Evolutionary conservation across 1,140 invertebrate genomes (phyloP).

Genomic region (Coelopa frigida): DNA sequence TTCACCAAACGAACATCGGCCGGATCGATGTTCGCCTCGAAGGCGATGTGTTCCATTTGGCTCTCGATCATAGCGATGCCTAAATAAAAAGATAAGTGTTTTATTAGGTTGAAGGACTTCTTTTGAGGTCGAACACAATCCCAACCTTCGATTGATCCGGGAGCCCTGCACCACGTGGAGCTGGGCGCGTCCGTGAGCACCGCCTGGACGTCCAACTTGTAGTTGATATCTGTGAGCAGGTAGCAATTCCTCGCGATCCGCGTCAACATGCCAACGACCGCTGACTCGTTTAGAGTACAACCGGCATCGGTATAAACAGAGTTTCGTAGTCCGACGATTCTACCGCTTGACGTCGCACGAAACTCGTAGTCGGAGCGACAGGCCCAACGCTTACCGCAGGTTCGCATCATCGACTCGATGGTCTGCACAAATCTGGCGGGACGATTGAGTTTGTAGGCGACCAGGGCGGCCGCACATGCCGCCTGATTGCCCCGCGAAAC

Average conservation of each 20-base stretch:
- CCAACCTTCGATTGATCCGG: constrained; percentile 54
- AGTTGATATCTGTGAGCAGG: constrained; percentile 45
- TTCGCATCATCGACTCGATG: constrained; percentile 59
- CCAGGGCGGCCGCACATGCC: constrained; percentile 56
- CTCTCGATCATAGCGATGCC: constrained; percentile 58
- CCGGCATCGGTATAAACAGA: constrained; percentile 60
- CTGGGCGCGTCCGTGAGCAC: constrained; percentile 55
- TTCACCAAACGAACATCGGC: constrained; percentile 58
- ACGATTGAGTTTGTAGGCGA: constrained; percentile 51
- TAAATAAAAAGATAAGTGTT: not conserved
- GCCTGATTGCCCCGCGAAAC: constrained; percentile 50
- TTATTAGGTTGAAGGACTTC: not conserved
- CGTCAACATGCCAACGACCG: constrained; percentile 42
- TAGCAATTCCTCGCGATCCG: constrained; percentile 56
- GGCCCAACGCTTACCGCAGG: constrained; percentile 55
- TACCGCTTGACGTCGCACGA: constrained; percentile 56
- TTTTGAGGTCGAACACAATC: not conserved
- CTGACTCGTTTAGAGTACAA: constrained; percentile 50
- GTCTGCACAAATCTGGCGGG: constrained; percentile 59
- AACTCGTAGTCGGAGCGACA: constrained; percentile 49
- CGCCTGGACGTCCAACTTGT: constrained; percentile 47
- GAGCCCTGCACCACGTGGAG: constrained; percentile 54
- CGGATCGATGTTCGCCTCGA: constrained; percentile 57
- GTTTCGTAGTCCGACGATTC: constrained; percentile 57
- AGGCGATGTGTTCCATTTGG: constrained; percentile 76